These are phyloP conservation scores for Brachionus angularis DNA, from an alignment of 1,140 invertebrate genomes.

Conservation along the genomic window DNA sequence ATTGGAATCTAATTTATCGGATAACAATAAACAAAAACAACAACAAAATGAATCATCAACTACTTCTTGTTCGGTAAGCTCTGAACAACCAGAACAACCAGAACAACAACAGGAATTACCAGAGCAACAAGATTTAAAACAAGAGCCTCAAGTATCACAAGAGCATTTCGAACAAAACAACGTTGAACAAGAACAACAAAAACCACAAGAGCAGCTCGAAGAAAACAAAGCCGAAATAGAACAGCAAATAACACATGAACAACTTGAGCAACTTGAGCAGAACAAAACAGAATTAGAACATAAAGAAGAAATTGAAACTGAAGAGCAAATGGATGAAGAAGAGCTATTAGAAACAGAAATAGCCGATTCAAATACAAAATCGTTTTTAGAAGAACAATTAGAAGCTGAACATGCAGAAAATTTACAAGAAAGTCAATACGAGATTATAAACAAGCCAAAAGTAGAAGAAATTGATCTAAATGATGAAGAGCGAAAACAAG, in stretches of 20 bases:
- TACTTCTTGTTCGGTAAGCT: no score
- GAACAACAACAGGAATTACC: no score
- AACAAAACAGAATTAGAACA: neutral
- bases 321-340: neutral
- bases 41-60: neutral
- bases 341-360: neutral
- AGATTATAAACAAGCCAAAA: conserved; percentile 13
- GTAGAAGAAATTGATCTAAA: conserved; percentile 16
- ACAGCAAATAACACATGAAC: neutral
- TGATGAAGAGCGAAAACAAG: conserved; percentile 1
- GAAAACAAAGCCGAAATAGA: conserved; percentile 1
- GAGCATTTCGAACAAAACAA: no score
- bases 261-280: neutral
- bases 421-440: neutral
- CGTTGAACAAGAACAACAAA: no score
- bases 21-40: neutral
- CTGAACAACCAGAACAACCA: no score
- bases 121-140: no score
- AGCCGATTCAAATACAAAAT: neutral
- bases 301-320: neutral
- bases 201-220: no score
- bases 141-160: no score
- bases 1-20: neutral
- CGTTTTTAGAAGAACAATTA: neutral
- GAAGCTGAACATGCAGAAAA: neutral